Base-by-base conservation (phyloP, 2,888 invertebrate genomes). In the Lycaena phlaeas region DNA sequence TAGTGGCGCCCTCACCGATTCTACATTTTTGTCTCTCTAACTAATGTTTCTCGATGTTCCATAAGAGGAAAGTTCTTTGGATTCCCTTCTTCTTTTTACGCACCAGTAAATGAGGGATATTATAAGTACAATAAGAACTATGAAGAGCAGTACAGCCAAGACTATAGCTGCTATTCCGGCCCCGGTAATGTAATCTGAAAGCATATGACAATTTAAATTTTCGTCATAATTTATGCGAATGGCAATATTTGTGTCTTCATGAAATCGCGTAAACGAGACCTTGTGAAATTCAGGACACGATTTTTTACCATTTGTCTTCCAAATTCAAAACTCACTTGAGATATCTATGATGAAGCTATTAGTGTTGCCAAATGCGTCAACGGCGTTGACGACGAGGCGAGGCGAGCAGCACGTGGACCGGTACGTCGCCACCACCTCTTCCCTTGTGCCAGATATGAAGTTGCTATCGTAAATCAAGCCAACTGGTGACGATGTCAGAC, bases 371-470 rank as follows among this genome's bases (percentile, higher is more conserved):
- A 81, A 77, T 0, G 90, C 71, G 61, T 94, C 93, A 6, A 87
- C 86, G 0, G 92, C 92, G 1, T 86, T 88, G 3, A 94, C 67
- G 26, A 90, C 77, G 0, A 92, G 85, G 37, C 88, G 84, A 0
- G 91, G 88, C 4, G 89, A 85, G 61, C 93, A 94, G 61, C 94
- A 94, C 0, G 89, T 90, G 0, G 91, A 88, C 11, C 89, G 84
- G 61, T 92, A 93, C 2, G 87, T 87, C 1, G 91, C 90, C 9
- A 76, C 76, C 1, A 93, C 86, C 22, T 88, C 86, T 18, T 89
- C 88, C 18, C 86, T 87, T 0, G 90, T 88, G 1, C 94, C 94
- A 0, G 91, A 79, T 5, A 88, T 86, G 59, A 90, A 93, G 53
- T 67, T 86, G 27, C 85, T 78, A 18, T 87, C 86, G 53, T 91